A percentile compares a stretch with the other conserved stretches of the same genome.
These are phyloP conservation scores for Eremophila alpestris DNA, from an alignment of 2,797 vertebrate species.

Conservation along the genomic window DNA sequence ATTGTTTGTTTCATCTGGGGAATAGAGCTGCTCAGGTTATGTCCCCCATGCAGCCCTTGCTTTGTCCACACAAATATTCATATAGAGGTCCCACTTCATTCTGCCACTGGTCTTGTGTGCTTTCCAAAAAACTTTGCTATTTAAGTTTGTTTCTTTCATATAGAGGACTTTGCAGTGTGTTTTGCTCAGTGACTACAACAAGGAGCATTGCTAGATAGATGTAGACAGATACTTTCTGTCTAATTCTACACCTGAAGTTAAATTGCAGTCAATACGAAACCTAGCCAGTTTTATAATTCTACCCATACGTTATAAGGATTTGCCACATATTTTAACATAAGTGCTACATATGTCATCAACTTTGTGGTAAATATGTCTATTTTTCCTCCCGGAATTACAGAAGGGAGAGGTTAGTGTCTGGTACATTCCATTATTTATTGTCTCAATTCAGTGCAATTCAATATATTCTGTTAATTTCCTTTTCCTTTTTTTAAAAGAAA, in stretches of 20 bases:
- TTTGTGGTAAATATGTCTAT: slow-evolving; percentile 72
- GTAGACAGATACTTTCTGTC: neutral
- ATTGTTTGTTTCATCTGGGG: neutral
- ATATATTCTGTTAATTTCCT: slow-evolving; percentile 75
- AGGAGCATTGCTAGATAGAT: neutral
- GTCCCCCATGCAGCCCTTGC: neutral
- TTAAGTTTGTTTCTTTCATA: neutral
- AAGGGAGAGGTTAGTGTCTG: slow-evolving; percentile 49
- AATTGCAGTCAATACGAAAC: slow-evolving; percentile 45
- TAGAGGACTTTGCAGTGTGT: neutral
- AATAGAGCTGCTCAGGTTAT: neutral
- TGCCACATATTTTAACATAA: slow-evolving; percentile 69
- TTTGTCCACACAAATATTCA: neutral
- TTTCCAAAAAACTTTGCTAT: neutral
- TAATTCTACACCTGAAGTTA: slow-evolving; percentile 52
- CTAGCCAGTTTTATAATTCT: slow-evolving; percentile 48
- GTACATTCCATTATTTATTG: slow-evolving; percentile 71
- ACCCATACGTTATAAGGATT: slow-evolving; percentile 46
- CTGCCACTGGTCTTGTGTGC: neutral
- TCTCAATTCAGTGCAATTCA: slow-evolving; percentile 69
- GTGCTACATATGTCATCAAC: slow-evolving; percentile 67
- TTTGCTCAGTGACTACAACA: neutral
- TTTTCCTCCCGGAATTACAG: slow-evolving; percentile 65
- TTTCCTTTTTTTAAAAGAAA: slow-evolving; percentile 70
- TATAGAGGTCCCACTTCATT: neutral